phyloP scores from a whole-genome alignment of 2,113 vertebrate species.

The Anser cygnoides region DNA sequence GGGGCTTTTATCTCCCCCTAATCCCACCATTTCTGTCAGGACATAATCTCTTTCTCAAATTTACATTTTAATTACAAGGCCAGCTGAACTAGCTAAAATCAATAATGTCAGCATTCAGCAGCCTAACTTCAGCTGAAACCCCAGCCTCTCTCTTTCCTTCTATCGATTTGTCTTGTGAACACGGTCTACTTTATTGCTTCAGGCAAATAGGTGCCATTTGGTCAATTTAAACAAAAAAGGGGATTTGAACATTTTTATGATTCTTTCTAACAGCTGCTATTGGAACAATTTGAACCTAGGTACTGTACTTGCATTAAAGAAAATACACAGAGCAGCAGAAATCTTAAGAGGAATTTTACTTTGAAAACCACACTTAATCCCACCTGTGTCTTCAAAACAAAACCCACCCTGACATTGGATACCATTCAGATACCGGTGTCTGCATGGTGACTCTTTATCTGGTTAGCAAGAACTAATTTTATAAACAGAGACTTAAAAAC shows the following conservation, averaged over 20 bases:
- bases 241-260: conserved; percentile 51
- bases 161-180: conserved; percentile 87
- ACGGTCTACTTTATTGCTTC: conserved; percentile 79
- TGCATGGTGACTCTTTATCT: neutral
- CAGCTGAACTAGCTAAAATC: conserved; percentile 95
- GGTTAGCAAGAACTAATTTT: conserved; percentile 37
- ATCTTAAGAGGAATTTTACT: neutral
- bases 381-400: neutral
- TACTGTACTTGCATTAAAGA: neutral
- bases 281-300: neutral
- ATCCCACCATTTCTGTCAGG: conserved; percentile 95
- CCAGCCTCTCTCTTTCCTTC: conserved; percentile 84
- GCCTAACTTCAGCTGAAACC: conserved; percentile 76
- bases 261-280: neutral
- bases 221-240: conserved; percentile 81
- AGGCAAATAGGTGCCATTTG: conserved; percentile 85
- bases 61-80: conserved; percentile 99
- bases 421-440: neutral
- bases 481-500: neutral
- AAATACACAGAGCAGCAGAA: neutral
- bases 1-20: conserved; percentile 90
- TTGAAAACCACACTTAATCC: neutral
- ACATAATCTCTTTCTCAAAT: conserved; percentile 98
- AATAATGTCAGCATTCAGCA: conserved; percentile 87
- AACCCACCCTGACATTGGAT: neutral